Percentiles rank a stretch among this genome's conserved stretches.
Conservation (phyloP, 2,113 vertebrate species). For the Furnarius figulus region DNA sequence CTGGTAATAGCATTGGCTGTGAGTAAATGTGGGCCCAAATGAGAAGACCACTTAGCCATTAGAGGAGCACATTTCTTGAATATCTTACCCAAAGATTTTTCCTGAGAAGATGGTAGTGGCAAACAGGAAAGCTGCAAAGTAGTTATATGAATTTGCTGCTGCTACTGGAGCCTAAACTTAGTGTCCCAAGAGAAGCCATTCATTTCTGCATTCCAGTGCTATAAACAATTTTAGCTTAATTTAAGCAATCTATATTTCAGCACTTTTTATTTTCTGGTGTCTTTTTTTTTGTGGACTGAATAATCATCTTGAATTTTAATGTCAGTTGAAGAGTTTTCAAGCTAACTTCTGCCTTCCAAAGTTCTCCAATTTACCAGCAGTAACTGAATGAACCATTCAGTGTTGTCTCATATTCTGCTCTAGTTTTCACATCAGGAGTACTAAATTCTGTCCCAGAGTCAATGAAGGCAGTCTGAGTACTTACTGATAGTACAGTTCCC, state of each 20-base stretch:
- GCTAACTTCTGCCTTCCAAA: not conserved
- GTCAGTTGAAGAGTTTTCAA: not conserved
- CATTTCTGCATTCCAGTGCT: not conserved
- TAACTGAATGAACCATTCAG: not conserved
- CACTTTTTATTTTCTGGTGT: not conserved
- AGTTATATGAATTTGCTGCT: not conserved
- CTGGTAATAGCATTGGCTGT: not conserved
- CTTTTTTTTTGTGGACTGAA: not conserved
- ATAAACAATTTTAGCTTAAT: not conserved
- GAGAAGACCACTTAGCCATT: not conserved
- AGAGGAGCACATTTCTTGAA: not conserved
- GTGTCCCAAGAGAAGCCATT: not conserved
- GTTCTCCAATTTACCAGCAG: not conserved
- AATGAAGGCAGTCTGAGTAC: not conserved
- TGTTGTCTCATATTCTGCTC: not conserved
- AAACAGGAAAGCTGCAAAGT: not conserved
- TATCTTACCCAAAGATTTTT: not conserved
- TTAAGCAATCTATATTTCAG: not conserved
- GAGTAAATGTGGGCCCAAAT: not conserved
- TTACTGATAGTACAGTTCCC: not conserved
- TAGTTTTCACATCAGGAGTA: not conserved
- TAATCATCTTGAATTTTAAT: not conserved
- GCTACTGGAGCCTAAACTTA: not conserved
- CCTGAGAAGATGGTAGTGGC: not conserved
- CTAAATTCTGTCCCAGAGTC: constrained; percentile 3